Percentiles rank a stretch among this genome's conserved stretches.
Evolutionary conservation across 2,113 vertebrate genomes (phyloP).

Genomic region (Raphicerus campestris): DNA sequence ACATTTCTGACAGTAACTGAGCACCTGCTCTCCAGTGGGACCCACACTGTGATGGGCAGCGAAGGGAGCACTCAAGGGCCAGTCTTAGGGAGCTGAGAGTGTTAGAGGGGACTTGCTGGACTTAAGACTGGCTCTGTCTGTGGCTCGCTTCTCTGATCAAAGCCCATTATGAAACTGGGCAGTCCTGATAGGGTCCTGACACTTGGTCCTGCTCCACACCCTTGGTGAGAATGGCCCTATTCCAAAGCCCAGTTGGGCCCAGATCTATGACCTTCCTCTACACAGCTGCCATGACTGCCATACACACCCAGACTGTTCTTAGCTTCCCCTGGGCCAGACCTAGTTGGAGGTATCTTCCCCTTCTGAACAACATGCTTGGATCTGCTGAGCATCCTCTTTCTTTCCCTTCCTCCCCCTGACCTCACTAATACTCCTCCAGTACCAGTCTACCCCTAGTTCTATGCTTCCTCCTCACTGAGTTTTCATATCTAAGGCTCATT

Average conservation of each 20-base stretch:
- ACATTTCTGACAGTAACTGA: not conserved
- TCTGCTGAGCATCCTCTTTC: not conserved
- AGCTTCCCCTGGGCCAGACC: not conserved
- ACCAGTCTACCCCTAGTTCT: not conserved
- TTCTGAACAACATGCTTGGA: not conserved
- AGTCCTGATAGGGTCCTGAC: not conserved
- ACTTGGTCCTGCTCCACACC: not conserved
- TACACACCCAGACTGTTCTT: not conserved
- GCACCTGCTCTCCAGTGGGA: not conserved
- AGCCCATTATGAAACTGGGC: not conserved
- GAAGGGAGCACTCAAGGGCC: not conserved
- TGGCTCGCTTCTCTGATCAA: not conserved
- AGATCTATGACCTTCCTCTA: not conserved
- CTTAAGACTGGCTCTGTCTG: not conserved
- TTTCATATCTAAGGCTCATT: not conserved
- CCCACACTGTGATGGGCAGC: fast-evolving
- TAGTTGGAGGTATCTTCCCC: not conserved
- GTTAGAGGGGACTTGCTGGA: not conserved
- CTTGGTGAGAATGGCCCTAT: not conserved
- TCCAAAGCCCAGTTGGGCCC: not conserved
- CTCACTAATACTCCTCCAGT: not conserved
- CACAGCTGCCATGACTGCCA: too few relatives aligned
- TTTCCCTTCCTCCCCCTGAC: not conserved
- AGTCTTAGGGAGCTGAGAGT: not conserved
- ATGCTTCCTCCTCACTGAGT: not conserved